Base-by-base conservation (phyloP, 2,888 invertebrate species). In the Molorchus minor region DNA sequence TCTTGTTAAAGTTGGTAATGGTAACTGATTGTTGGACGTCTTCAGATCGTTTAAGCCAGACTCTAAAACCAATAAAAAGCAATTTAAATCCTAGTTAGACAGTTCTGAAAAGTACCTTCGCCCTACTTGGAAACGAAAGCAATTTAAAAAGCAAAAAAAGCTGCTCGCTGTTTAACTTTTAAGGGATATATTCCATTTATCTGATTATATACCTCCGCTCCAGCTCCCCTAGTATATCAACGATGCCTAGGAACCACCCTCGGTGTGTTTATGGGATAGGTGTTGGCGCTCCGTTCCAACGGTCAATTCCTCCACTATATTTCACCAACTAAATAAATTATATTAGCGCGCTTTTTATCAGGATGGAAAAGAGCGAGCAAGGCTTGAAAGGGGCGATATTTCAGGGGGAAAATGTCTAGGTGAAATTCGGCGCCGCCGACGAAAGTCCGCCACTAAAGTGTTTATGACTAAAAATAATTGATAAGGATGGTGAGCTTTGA, bases 331-430 rank as follows among this genome's bases (percentile, higher is more conserved):
- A 36, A 36, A 36, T 15, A 36, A 36, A 36, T 36, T 36, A 36
- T 36, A 36, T 36, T 36, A 36, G 36, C 36, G 36, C 13, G 36
- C 13, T 36, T 15, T 36, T 36, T 36, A 36, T 36, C 36, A 36
- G 36, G 36, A 36, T 36, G 15, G 36, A 12, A 36, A 15, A 36
- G 36, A 15, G 4, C 36, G 13, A 2, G 3, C 13, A 13, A 2
- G 36, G 15, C 2, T 12, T 36, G 13, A 13, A 8, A 2, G 13
- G 15, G 36, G 36, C 15, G 13, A 36, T 36, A 36, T 36, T 36
- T 36, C 13, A 36, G 36, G 12, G 10, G 36, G 7, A 15, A 36
- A 3, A 2, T 7, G 7, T 8, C 25, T 4, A 36, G 15, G 36
- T 36, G n/a, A 12, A 15, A 36, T 7, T 36, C 15, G 15, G 36